A percentile compares a stretch with the other conserved stretches of the same genome.
Evolutionary conservation across 1,140 invertebrate genomes (phyloP).

Genomic region (Chrysoperla carnea): DNA sequence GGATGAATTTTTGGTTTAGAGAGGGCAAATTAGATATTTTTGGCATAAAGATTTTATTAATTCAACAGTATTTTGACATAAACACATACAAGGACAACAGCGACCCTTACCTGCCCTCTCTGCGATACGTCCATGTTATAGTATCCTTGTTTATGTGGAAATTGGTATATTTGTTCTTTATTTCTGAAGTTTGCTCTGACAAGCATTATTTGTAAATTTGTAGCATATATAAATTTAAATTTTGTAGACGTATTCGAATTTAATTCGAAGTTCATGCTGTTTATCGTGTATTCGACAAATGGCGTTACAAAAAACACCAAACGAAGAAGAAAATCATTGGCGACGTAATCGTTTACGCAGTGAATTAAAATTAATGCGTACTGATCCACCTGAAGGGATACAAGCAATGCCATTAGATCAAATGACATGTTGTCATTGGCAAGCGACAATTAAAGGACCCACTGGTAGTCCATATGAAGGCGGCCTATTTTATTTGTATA

Average conservation of each 20-base stretch:
- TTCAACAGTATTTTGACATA: too few relatives aligned
- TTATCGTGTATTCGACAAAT: constrained; percentile 68
- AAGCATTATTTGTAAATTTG: too few relatives aligned
- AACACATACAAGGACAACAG: too few relatives aligned
- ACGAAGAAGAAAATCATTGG: constrained; percentile 49
- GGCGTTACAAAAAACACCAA: constrained; percentile 37
- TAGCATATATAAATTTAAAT: too few relatives aligned
- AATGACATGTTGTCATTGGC: constrained; percentile 69
- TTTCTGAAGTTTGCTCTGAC: too few relatives aligned
- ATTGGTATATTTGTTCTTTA: too few relatives aligned
- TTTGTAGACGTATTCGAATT: constrained; percentile 31
- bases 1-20: too few relatives aligned
- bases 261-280: constrained; percentile 65
- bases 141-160: too few relatives aligned
- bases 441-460: constrained; percentile 78
- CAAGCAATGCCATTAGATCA: constrained; percentile 70
- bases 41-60: too few relatives aligned
- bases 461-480: constrained; percentile 84
- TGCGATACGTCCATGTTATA: too few relatives aligned
- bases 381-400: constrained; percentile 80
- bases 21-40: too few relatives aligned
- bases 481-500: constrained; percentile 83
- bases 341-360: constrained; percentile 50
- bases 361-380: constrained; percentile 55
- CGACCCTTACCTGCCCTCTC: too few relatives aligned